Base-by-base conservation (phyloP, 2,888 invertebrate species). In the Drosophila kambysellisi region DNA sequence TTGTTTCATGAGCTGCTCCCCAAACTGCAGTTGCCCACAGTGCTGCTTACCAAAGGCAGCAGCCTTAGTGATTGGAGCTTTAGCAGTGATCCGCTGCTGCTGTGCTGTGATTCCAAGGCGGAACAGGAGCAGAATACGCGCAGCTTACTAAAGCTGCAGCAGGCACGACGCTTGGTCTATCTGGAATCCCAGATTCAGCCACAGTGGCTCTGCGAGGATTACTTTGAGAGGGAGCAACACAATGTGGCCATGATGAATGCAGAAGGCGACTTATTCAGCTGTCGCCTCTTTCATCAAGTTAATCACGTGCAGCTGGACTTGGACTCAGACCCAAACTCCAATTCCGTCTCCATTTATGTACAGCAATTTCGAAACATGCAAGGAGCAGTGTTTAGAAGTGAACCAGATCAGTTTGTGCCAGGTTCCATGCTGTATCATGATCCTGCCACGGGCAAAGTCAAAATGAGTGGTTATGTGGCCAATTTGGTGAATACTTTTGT, bases 301-400 rank as follows among this genome's bases (percentile, higher is more conserved):
- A 53, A 53, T 35, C 3, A 53, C 8, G 20, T 53, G 3, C 15
- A 53, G 0, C 15, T 53, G 20, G 53, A 53, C 33, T 9, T 5
- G 3, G 3, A 15, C 8, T 15, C 20, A 20, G 33, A 20, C 20
- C 9, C 15, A 5, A 11, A 43, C 1, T 20, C 20, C 5, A 0
- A 0, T 15, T 15, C 0, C 1, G 20, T n/a, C 0, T 11, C 37
- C 0, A 66, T 88, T n/a, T 89, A 70, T 17, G 63, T 76, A 17
- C 67, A 89, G 56, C 79, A 83, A 30, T 83, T 89, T 37, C 30
- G 6, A 0, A 70, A 89, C 17, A 82, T 89, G 85, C 59, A 50
- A 0, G 80, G 90, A 0, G 50, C 48, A 0, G 0, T 50, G 0
- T 77, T 89, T 0, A 48, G 9, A n/a, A 81, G 64, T 0, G 68